A percentile compares a stretch with the other conserved stretches of the same genome.
phyloP scores from a whole-genome alignment of 2,888 invertebrate genomes.

The Ctena decussata region DNA sequence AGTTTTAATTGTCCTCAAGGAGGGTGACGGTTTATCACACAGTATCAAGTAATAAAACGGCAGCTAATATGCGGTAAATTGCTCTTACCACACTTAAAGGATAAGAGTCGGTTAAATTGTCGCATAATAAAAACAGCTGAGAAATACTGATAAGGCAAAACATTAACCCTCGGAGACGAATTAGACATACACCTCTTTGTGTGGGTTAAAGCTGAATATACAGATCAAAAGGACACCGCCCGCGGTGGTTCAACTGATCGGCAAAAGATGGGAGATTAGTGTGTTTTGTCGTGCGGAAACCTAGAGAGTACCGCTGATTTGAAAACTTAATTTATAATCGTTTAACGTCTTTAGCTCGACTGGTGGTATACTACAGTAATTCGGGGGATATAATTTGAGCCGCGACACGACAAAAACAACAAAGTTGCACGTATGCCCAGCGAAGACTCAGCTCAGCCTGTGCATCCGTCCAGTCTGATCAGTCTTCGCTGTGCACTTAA shows the following conservation, averaged over 20 bases:
- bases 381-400: no score
- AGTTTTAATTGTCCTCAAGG: constrained; percentile 34
- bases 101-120: constrained; percentile 1
- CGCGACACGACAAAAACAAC: no score
- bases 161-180: neutral
- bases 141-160: constrained; percentile 6
- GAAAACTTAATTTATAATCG: constrained; percentile 6
- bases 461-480: no score
- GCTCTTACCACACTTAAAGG: neutral
- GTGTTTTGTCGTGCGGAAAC: neutral
- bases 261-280: neutral
- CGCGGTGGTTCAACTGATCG: neutral
- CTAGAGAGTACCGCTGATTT: neutral
- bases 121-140: neutral
- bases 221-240: constrained; percentile 3
- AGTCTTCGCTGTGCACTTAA: no score
- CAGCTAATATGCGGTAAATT: constrained; percentile 12
- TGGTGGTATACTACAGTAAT: no score
- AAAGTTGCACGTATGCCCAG: no score
- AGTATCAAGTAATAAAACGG: neutral
- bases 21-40: neutral
- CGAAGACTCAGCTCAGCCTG: no score
- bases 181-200: constrained; percentile 8
- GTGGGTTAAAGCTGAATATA: neutral
- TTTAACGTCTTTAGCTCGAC: neutral